A percentile compares a stretch with the other conserved stretches of the same genome.
Conservation (phyloP, 2,797 vertebrate species). For the Geotria australis region DNA sequence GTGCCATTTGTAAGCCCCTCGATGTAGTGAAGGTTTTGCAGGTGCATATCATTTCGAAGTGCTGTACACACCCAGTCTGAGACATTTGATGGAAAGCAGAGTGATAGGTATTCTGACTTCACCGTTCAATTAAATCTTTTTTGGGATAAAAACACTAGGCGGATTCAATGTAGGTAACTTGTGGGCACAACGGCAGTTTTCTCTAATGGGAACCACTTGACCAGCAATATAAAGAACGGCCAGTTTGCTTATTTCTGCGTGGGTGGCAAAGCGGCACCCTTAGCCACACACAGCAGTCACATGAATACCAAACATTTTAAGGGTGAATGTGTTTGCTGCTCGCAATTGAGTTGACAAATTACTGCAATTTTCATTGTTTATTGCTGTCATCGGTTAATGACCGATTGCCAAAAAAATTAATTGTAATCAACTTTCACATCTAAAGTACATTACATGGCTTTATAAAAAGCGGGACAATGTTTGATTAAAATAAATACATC, state of each 20-base stretch:
- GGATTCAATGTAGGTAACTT: not conserved
- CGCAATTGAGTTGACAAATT: conserved; percentile 3
- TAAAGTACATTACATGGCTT: no score
- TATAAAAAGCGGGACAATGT: no score
- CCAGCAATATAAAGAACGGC: not conserved
- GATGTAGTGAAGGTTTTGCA: no score
- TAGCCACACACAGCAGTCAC: conserved; percentile 7
- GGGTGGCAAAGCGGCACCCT: conserved; percentile 5
- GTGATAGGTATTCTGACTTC: not conserved
- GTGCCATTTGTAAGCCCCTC: no score
- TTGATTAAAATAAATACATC: no score
- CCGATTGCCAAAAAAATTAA: no score
- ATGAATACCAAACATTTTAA: conserved; percentile 5
- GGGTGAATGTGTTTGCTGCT: conserved; percentile 7
- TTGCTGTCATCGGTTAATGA: no score
- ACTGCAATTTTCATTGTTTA: no score
- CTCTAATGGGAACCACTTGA: not conserved
- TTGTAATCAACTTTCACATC: no score
- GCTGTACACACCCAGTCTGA: no score
- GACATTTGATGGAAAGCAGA: not conserved
- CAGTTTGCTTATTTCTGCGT: no score
- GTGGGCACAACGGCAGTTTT: not conserved
- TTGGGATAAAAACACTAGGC: not conserved
- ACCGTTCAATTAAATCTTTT: not conserved
- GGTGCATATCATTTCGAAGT: no score